These are phyloP conservation scores for Naja naja DNA, from an alignment of 2,113 vertebrate genomes.

Conservation along the genomic window DNA sequence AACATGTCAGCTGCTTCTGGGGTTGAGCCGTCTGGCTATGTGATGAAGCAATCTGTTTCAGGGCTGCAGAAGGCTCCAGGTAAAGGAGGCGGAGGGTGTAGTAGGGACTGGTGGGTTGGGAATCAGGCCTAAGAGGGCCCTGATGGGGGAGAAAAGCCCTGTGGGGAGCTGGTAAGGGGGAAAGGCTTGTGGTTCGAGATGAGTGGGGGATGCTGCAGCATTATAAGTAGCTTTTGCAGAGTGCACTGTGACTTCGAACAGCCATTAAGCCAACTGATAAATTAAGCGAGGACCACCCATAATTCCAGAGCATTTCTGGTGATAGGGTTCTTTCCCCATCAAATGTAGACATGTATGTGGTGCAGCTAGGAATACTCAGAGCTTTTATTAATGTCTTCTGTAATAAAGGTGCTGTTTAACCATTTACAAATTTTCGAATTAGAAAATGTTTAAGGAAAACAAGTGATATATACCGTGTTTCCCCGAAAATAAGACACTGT, in stretches of 20 bases:
- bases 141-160: background rate
- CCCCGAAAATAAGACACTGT: too few species aligned
- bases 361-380: background rate
- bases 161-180: background rate
- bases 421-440: background rate
- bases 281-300: background rate
- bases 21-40: background rate
- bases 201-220: background rate
- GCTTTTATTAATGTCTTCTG: background rate
- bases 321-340: background rate
- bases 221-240: background rate
- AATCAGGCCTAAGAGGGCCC: background rate
- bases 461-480: background rate
- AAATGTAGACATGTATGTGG: background rate
- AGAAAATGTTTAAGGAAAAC: background rate
- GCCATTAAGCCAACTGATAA: background rate
- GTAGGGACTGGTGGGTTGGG: background rate
- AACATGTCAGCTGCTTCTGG: background rate
- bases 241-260: background rate
- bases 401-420: background rate
- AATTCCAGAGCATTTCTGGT: background rate
- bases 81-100: background rate
- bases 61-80: background rate
- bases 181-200: background rate
- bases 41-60: background rate